Evolutionary conservation across 1,140 invertebrate species (phyloP).

Genomic region (Kradibia gibbosae): DNA sequence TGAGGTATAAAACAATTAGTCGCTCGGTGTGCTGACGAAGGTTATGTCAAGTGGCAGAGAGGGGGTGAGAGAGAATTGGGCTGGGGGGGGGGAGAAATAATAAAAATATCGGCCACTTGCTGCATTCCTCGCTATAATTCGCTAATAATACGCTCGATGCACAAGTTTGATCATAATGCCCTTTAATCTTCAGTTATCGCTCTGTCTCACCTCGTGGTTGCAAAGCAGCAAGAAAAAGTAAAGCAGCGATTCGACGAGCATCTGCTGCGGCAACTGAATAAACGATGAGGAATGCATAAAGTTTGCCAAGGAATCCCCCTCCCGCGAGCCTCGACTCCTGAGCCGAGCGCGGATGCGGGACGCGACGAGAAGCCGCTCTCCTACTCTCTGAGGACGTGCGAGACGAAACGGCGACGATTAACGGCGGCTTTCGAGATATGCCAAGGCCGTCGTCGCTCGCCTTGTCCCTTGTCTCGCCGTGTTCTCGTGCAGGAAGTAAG

Average conservation of each 20-base stretch:
- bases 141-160: conserved; percentile 33
- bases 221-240: neutral
- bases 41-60: neutral
- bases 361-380: neutral
- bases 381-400: neutral
- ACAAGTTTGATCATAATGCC: conserved; percentile 33
- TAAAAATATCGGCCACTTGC: conserved; percentile 7
- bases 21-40: neutral
- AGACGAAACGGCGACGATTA: conserved; percentile 22
- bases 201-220: conserved; percentile 2
- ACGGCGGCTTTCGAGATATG: conserved; percentile 39
- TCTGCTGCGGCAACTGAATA: conserved; percentile 24
- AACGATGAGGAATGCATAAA: conserved; percentile 47
- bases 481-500: neutral
- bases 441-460: conserved; percentile 1
- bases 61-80: neutral
- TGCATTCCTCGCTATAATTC: conserved; percentile 16
- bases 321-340: neutral
- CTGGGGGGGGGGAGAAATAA: too few species aligned
- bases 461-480: too few species aligned
- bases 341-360: neutral
- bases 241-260: neutral
- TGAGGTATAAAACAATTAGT: conserved; percentile 20
- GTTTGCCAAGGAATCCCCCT: conserved; percentile 37
- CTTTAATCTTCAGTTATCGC: conserved; percentile 40